These are phyloP conservation scores for Coracias cyanogaster DNA, from an alignment of 2,797 vertebrate genomes.

Conservation along the genomic window DNA sequence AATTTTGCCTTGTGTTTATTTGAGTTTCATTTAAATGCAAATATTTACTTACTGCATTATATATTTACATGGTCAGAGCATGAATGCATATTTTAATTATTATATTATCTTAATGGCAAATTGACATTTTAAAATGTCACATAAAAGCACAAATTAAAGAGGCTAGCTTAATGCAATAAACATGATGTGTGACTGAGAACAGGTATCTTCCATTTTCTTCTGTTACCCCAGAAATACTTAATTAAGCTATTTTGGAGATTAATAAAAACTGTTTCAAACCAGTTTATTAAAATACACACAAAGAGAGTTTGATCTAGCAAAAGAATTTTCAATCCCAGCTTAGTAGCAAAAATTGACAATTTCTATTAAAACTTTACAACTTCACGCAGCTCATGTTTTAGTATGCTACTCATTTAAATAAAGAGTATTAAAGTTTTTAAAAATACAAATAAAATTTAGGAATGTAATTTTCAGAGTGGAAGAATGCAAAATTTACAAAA, in stretches of 20 bases:
- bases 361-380: background rate
- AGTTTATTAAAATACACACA: background rate
- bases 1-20: background rate
- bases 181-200: background rate
- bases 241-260: background rate
- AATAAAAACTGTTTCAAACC: background rate
- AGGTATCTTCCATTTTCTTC: slow-evolving; percentile 17
- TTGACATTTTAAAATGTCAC: slow-evolving; percentile 40
- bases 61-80: background rate
- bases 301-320: background rate
- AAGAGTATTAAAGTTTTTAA: background rate
- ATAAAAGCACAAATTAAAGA: slow-evolving; percentile 33
- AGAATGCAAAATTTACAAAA: background rate
- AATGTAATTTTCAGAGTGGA: background rate
- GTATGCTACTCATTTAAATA: background rate
- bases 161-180: background rate
- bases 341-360: background rate
- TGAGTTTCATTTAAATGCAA: slow-evolving; percentile 20
- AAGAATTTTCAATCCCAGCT: background rate
- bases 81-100: slow-evolving; percentile 14
- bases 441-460: background rate
- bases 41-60: background rate
- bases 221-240: slow-evolving; percentile 4
- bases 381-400: background rate
- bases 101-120: slow-evolving; percentile 14